A percentile compares a stretch with the other conserved stretches of the same genome.
phyloP scores from a whole-genome alignment of 2,888 invertebrate species.

The Cenopis cana region DNA sequence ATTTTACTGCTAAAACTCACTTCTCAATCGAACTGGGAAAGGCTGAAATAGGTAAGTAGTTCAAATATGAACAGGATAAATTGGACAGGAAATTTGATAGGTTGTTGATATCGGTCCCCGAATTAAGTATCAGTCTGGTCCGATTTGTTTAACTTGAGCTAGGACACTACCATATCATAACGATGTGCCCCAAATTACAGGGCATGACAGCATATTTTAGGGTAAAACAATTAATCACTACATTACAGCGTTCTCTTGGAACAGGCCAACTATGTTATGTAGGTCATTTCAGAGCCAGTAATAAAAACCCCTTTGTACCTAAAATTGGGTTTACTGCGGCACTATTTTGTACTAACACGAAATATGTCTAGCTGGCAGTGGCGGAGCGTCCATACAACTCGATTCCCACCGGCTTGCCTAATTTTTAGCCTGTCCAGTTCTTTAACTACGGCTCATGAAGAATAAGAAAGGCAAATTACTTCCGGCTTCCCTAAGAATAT shows the following conservation, averaged over 20 bases:
- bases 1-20: background rate
- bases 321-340: background rate
- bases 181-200: constrained; percentile 15
- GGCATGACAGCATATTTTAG: constrained; percentile 21
- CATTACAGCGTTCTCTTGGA: constrained; percentile 18
- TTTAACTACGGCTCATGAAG: too few species aligned
- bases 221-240: constrained; percentile 36
- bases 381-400: too few species aligned
- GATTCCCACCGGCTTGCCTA: too few species aligned
- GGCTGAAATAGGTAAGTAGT: background rate
- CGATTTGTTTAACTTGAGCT: constrained; percentile 26
- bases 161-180: background rate
- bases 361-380: too few species aligned
- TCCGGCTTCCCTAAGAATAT: too few species aligned
- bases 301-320: background rate
- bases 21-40: background rate
- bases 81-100: constrained; percentile 21
- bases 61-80: constrained; percentile 7
- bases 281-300: constrained; percentile 19
- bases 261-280: constrained; percentile 20
- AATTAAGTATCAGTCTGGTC: constrained; percentile 14
- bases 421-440: too few species aligned
- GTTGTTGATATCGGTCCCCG: constrained; percentile 25
- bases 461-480: too few species aligned
- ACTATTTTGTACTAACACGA: background rate